Percentiles rank a stretch among this genome's conserved stretches.
Evolutionary conservation across 2,888 invertebrate species (phyloP).

Genomic region (Unio pictorum): DNA sequence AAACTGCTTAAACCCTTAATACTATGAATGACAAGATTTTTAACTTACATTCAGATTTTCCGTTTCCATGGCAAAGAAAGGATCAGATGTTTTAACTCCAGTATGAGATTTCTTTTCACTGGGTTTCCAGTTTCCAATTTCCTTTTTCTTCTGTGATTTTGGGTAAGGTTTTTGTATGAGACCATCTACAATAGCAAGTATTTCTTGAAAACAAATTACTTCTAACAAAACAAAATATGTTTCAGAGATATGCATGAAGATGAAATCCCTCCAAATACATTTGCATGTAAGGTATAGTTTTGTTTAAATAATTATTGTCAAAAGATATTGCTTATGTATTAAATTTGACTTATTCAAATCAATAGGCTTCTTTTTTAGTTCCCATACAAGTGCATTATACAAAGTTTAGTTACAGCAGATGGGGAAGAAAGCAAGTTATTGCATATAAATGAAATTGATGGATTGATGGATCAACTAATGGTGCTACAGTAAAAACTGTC

Average conservation of each 20-base stretch:
- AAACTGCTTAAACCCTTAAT: not conserved
- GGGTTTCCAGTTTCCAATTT: constrained; percentile 30
- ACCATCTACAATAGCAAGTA: not conserved
- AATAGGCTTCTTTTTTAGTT: too few species aligned
- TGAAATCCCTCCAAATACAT: not conserved
- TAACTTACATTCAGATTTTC: constrained; percentile 57
- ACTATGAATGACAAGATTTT: not conserved
- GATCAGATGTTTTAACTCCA: constrained; percentile 48
- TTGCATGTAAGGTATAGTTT: too few species aligned
- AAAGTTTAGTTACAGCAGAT: too few species aligned
- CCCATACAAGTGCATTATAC: too few species aligned
- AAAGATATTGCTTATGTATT: not conserved
- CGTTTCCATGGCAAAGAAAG: constrained; percentile 70
- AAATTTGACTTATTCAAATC: too few species aligned
- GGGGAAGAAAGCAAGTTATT: too few species aligned
- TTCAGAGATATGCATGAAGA: not conserved
- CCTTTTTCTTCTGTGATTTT: constrained; percentile 12
- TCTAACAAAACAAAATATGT: not conserved
- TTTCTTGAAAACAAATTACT: not conserved
- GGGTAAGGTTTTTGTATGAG: constrained; percentile 25
- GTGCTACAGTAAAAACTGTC: too few species aligned
- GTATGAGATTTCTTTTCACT: constrained; percentile 34
- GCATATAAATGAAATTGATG: too few species aligned
- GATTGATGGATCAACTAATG: too few species aligned
- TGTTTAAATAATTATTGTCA: too few species aligned